phyloP scores from a whole-genome alignment of 2,797 vertebrate species.

The Poecilia picta region DNA sequence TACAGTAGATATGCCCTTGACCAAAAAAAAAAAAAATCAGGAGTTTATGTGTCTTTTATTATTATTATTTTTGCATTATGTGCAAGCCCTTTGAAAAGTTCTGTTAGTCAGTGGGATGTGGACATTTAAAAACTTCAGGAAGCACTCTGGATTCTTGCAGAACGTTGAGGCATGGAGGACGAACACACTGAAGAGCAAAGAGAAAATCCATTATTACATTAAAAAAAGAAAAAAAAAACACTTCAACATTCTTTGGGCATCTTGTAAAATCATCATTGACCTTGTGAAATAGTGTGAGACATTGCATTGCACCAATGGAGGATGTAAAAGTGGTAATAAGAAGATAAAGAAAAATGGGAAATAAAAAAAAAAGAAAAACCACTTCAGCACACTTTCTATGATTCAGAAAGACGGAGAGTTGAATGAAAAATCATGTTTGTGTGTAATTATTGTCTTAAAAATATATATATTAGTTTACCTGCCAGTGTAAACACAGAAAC shows the following conservation, averaged over 20 bases:
- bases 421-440: conserved; percentile 5
- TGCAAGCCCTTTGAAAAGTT: conserved; percentile 77
- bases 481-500: conserved; percentile 50
- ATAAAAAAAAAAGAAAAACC: neutral
- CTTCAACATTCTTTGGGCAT: neutral
- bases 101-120: conserved; percentile 44
- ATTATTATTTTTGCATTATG: conserved; percentile 53
- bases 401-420: neutral
- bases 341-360: neutral
- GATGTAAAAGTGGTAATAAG: neutral
- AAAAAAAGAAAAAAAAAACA: neutral
- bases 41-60: conserved; percentile 57
- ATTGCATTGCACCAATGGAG: neutral
- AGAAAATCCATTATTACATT: conserved; percentile 5
- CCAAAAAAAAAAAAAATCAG: conserved; percentile 62
- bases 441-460: conserved; percentile 10
- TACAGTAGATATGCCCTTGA: conserved; percentile 75
- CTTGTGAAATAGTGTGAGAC: conserved; percentile 8
- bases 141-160: conserved; percentile 72
- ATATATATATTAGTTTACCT: conserved; percentile 50
- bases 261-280: conserved; percentile 8
- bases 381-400: neutral
- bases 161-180: conserved; percentile 43
- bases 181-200: conserved; percentile 41
- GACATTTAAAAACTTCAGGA: conserved; percentile 64